phyloP scores from a whole-genome alignment of 2,888 invertebrate species.

The Dysmachus trigonus region DNA sequence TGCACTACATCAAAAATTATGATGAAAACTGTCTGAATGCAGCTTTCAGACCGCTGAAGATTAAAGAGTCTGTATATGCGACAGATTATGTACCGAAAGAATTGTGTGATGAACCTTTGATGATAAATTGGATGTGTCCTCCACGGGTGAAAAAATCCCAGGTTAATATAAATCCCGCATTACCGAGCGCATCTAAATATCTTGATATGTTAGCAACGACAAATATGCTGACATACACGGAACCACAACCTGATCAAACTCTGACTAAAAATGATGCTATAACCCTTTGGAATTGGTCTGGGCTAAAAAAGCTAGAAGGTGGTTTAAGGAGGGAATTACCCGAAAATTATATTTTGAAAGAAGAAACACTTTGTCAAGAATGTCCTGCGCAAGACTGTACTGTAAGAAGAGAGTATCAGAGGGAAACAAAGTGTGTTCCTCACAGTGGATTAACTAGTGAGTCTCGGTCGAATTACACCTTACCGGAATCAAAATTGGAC shows the following conservation, averaged over 20 bases:
- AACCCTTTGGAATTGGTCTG: constrained; percentile 49
- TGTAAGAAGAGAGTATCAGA: not conserved
- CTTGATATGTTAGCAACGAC: constrained; percentile 47
- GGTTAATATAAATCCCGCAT: constrained; percentile 31
- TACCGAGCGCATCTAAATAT: constrained; percentile 44
- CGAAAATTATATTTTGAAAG: not conserved
- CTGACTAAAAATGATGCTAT: constrained; percentile 41
- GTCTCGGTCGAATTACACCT: not conserved
- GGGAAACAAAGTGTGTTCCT: not conserved
- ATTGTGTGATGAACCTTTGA: not conserved
- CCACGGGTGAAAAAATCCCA: not conserved
- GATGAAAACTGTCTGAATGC: constrained; percentile 56
- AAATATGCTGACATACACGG: constrained; percentile 39
- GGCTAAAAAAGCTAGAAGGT: not conserved
- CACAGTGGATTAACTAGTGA: constrained; percentile 24
- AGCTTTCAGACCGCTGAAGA: constrained; percentile 55
- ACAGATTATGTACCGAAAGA: constrained; percentile 51
- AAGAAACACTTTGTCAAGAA: not conserved
- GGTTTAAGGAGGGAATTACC: not conserved
- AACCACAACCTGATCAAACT: not conserved
- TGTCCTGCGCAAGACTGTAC: not conserved
- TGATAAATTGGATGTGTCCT: not conserved
- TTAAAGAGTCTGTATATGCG: constrained; percentile 55
- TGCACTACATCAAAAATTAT: constrained; percentile 54
- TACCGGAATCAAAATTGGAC: not conserved